phyloP scores from a whole-genome alignment of 2,113 vertebrate species.

The Caloenas nicobarica region DNA sequence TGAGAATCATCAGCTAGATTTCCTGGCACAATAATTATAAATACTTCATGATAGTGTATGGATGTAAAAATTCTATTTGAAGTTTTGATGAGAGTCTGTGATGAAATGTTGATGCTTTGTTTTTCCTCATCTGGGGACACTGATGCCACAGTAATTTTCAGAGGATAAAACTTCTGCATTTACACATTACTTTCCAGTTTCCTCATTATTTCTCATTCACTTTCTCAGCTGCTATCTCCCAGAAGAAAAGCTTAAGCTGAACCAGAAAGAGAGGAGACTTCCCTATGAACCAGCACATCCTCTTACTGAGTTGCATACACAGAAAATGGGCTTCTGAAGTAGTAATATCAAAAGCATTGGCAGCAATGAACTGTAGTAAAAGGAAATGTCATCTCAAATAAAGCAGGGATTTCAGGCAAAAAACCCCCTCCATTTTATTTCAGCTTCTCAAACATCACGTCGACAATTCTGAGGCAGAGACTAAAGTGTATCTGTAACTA shows the following conservation, averaged over 20 bases:
- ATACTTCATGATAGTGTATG: conserved; percentile 42
- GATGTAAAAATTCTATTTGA: conserved; percentile 65
- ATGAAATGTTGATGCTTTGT: conserved; percentile 3
- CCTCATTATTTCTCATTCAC: neutral
- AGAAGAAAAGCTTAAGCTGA: neutral
- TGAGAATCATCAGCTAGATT: conserved; percentile 29
- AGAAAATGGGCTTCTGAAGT: neutral
- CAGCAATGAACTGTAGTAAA: neutral
- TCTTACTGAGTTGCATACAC: neutral
- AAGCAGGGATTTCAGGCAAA: neutral
- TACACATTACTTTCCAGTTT: neutral
- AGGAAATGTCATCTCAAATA: neutral
- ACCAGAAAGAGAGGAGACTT: neutral
- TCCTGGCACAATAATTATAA: conserved; percentile 59
- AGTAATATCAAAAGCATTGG: neutral
- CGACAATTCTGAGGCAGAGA: neutral
- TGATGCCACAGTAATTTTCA: neutral
- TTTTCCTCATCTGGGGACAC: conserved; percentile 22
- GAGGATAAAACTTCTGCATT: neutral
- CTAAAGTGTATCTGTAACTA: neutral
- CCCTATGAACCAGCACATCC: neutral
- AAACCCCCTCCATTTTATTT: neutral
- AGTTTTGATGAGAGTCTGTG: conserved; percentile 31
- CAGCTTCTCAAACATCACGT: neutral
- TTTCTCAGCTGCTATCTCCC: neutral